phyloP scores from a whole-genome alignment of 1,140 invertebrate genomes.

The Saccostrea glomerata region DNA sequence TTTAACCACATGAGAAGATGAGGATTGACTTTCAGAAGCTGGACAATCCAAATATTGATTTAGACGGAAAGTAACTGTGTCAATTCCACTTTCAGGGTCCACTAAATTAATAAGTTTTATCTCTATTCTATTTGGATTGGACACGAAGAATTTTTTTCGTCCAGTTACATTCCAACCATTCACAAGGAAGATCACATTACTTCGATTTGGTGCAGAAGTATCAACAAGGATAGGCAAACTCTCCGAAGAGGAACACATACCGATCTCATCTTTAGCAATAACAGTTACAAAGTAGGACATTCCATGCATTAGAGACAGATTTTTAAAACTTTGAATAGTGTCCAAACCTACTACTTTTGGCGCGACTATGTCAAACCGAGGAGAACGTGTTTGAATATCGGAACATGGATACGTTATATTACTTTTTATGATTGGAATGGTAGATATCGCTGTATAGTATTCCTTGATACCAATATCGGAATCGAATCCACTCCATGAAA shows the following conservation, averaged over 20 bases:
- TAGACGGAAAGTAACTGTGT: background rate
- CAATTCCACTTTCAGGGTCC: slow-evolving; percentile 2
- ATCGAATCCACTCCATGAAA: slow-evolving; percentile 59
- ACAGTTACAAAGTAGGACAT: slow-evolving; percentile 45
- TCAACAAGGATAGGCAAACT: slow-evolving; percentile 47
- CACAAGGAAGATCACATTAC: background rate
- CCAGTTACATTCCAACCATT: slow-evolving; percentile 27
- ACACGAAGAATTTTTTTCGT: background rate
- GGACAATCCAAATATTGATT: slow-evolving; percentile 3
- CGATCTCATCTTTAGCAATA: slow-evolving; percentile 45
- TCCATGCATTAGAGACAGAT: too few species aligned
- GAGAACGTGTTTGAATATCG: slow-evolving; percentile 40
- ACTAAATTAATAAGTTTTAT: background rate
- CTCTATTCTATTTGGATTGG: background rate
- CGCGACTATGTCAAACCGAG: slow-evolving; percentile 27
- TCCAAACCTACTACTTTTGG: slow-evolving; percentile 39
- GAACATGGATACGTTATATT: slow-evolving; percentile 11
- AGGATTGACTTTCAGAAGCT: background rate
- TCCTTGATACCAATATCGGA: slow-evolving; percentile 61
- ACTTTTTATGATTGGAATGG: background rate
- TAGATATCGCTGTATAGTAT: slow-evolving; percentile 51
- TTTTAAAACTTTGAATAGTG: background rate
- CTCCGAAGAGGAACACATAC: slow-evolving; percentile 42
- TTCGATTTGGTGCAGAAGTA: slow-evolving; percentile 48
- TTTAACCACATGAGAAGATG: background rate